These are phyloP conservation scores for Dipodomys spectabilis DNA, from an alignment of 2,113 vertebrate species.

Conservation along the genomic window DNA sequence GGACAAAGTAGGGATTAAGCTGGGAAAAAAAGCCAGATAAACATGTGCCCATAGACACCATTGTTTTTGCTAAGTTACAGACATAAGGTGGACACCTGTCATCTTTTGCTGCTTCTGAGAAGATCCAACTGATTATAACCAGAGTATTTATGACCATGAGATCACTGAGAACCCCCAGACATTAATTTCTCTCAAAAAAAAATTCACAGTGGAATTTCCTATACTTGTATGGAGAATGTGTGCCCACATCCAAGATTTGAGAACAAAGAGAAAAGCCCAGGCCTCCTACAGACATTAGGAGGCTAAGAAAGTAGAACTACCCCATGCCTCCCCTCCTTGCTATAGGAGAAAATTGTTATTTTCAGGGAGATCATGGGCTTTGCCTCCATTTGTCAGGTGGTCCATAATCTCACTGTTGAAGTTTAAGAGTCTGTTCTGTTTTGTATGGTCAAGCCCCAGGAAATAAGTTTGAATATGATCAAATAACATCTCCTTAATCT, in stretches of 20 bases:
- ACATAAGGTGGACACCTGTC: not conserved
- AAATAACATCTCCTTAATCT: slow-evolving; percentile 24
- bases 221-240: not conserved
- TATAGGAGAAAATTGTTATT: slow-evolving; percentile 19
- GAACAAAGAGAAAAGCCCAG: slow-evolving; percentile 2
- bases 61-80: not conserved
- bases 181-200: slow-evolving; percentile 15
- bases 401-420: not conserved
- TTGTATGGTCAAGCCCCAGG: slow-evolving; percentile 26
- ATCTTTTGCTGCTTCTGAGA: not conserved
- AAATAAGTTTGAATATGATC: slow-evolving; percentile 45
- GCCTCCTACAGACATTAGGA: not conserved
- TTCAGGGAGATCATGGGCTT: slow-evolving; percentile 30
- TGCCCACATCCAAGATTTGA: not conserved
- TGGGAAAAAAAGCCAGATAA: not conserved
- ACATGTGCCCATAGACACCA: not conserved
- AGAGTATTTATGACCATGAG: not conserved
- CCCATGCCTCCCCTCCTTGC: not conserved
- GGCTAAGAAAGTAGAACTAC: not conserved
- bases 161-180: not conserved
- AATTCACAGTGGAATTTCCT: not conserved
- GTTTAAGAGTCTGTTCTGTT: slow-evolving; percentile 30
- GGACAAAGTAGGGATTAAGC: not conserved
- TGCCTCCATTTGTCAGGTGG: not conserved
- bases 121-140: not conserved